These are phyloP conservation scores for Zonotrichia leucophrys DNA, from an alignment of 2,113 vertebrate species.

Conservation along the genomic window DNA sequence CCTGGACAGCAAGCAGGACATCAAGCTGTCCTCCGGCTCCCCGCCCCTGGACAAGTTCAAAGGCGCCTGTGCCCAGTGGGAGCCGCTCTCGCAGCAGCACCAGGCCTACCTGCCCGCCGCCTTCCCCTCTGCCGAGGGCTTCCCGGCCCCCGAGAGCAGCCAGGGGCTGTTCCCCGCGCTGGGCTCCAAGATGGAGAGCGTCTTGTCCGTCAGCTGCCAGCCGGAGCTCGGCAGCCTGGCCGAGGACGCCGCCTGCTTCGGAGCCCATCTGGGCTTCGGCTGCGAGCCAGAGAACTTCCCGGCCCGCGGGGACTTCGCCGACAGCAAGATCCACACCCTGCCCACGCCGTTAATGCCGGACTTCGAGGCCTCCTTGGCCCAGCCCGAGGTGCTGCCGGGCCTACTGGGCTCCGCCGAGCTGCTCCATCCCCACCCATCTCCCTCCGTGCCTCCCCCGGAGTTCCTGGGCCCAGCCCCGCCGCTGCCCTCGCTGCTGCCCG, in stretches of 20 bases:
- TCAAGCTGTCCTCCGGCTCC: constrained; percentile 75
- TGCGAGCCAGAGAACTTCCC: constrained; percentile 56
- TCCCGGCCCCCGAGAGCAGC: background rate
- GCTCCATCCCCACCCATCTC: background rate
- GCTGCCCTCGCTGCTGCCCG: constrained; percentile 74
- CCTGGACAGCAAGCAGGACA: constrained; percentile 82
- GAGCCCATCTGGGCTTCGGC: constrained; percentile 42
- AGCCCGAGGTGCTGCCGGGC: background rate
- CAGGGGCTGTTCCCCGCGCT: constrained; percentile 64
- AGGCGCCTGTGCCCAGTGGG: constrained; percentile 86
- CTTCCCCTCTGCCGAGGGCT: constrained; percentile 74
- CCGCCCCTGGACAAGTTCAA: constrained; percentile 86
- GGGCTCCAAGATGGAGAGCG: constrained; percentile 73
- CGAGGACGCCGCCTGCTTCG: constrained; percentile 28
- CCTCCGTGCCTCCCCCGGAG: constrained; percentile 76
- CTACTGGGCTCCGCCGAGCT: constrained; percentile 12
- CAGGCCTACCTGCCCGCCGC: constrained; percentile 74
- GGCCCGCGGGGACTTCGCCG: constrained; percentile 11
- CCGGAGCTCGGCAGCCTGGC: constrained; percentile 58
- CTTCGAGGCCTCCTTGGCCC: constrained; percentile 24
- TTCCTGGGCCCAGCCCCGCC: constrained; percentile 69
- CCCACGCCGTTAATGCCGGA: background rate
- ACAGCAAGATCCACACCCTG: constrained; percentile 44
- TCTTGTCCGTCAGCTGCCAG: constrained; percentile 72
- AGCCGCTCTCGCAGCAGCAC: constrained; percentile 78